Evolutionary conservation across 2,888 invertebrate genomes (phyloP).

Genomic region (Heliconius ethilla): DNA sequence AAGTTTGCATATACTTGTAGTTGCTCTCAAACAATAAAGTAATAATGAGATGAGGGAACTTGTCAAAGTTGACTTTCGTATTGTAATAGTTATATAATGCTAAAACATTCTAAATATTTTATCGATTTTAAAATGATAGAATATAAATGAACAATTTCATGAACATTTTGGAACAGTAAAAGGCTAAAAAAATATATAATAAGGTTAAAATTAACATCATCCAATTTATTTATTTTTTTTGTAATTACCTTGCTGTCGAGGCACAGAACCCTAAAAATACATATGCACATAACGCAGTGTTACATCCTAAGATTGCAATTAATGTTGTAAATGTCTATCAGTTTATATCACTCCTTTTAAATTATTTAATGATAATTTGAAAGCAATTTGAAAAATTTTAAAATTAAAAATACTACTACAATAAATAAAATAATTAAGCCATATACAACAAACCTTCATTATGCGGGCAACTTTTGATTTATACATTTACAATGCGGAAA

Average conservation of each 20-base stretch:
- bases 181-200: too few relatives aligned
- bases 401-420: conserved; percentile 49
- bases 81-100: neutral
- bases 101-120: neutral
- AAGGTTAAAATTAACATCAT: neutral
- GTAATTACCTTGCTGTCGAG: neutral
- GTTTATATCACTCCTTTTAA: neutral
- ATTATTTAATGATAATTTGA: too few relatives aligned
- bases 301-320: neutral
- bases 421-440: conserved; percentile 27
- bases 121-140: neutral
- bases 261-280: neutral
- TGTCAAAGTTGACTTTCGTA: neutral
- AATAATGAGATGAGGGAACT: conserved; percentile 25
- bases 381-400: conserved; percentile 52
- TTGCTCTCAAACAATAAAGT: conserved; percentile 16
- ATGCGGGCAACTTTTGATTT: conserved; percentile 31
- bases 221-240: neutral
- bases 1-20: conserved; percentile 4
- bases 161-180: neutral
- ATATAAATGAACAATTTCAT: neutral
- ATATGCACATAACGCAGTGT: neutral
- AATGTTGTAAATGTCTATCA: neutral
- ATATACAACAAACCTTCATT: conserved; percentile 37
- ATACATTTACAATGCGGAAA: conserved; percentile 14